These are phyloP conservation scores for Lasioglossum leucozonium DNA, from an alignment of 2,888 invertebrate genomes.

Conservation along the genomic window DNA sequence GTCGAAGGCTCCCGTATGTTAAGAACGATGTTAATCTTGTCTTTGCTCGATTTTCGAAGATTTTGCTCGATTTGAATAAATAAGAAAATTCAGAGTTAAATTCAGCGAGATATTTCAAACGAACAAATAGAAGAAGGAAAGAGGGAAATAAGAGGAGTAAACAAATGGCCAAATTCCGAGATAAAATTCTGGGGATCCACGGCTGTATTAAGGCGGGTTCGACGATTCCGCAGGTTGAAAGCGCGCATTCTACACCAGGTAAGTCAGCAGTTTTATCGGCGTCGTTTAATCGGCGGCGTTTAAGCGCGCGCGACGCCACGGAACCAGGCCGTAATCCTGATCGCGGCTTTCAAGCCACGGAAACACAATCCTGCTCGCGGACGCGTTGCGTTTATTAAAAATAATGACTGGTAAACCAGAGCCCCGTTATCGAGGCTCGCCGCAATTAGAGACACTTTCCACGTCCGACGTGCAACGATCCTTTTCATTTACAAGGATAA, in stretches of 20 bases:
- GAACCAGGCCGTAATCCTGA: constrained; percentile 44
- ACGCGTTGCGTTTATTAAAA: constrained; percentile 80
- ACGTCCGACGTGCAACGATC: constrained; percentile 26
- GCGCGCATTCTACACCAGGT: not conserved
- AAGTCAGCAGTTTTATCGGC: constrained; percentile 56
- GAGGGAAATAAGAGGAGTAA: not conserved
- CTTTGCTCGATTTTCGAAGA: too few species aligned
- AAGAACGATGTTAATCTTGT: too few species aligned
- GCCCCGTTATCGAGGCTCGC: constrained; percentile 19
- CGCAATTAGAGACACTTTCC: constrained; percentile 24
- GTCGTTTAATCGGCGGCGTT: constrained; percentile 55
- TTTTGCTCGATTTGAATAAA: too few species aligned
- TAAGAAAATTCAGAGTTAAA: not conserved
- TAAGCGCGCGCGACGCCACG: constrained; percentile 48
- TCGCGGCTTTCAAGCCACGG: constrained; percentile 61
- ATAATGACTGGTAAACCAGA: constrained; percentile 78
- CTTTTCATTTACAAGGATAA: constrained; percentile 55
- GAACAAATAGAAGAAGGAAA: not conserved
- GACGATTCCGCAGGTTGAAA: constrained; percentile 6
- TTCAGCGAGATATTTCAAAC: not conserved
- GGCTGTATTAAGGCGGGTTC: not conserved
- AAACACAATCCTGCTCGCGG: constrained; percentile 77
- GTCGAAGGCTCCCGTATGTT: too few species aligned
- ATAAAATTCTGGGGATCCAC: not conserved
- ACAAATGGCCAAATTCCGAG: not conserved